Base-by-base conservation (phyloP, 1,140 invertebrate genomes). In the Bombus superbus region DNA sequence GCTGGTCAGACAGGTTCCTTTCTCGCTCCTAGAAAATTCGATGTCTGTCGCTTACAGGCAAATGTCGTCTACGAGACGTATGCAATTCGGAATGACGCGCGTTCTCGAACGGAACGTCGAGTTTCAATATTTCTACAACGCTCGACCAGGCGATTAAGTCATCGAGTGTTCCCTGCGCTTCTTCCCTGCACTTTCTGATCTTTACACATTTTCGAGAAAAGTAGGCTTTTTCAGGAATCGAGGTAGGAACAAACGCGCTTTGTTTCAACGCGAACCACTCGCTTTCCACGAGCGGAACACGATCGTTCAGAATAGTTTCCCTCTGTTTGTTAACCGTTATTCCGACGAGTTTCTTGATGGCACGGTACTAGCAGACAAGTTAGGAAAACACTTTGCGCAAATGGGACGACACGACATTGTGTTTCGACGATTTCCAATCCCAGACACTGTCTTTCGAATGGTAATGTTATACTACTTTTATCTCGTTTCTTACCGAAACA, bases 271-370 rank as follows among this genome's bases (percentile, higher is more conserved):
- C 38, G 59, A 77, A 40, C 13, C 38, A 64, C 75, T 77, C 4
- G 8, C 25, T n/a, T 77, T 42, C 28, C 57, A 40, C 15, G 5
- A 11, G 8, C 25, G 32, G 10, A 59, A 40, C 28, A 25, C 40
- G 59, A 78, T 64, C 69, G 69, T n/a, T 72, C 28, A 18, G 38
- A 40, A 72, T 72, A n/a, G 25, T 71, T 22, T 8, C 2, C 18
- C 9, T 40, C 15, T 53, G 38, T 40, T 57, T 40, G 40, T 78
- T 78, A 42, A 62, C 38, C 57, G 40, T 42, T 78, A 15, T 62
- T 44, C 59, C 5, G 76, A 25, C 59, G 40, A 78, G 25, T n/a
- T 64, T 78, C 59, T 78, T 66, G 44, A 77, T 77, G 57, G 75
- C 5, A 42, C 2, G 25, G 25, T 13, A 11, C 13, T 77, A 3